These are phyloP conservation scores for Hozukius guyotensis DNA, from an alignment of 2,797 vertebrate genomes.

Conservation along the genomic window DNA sequence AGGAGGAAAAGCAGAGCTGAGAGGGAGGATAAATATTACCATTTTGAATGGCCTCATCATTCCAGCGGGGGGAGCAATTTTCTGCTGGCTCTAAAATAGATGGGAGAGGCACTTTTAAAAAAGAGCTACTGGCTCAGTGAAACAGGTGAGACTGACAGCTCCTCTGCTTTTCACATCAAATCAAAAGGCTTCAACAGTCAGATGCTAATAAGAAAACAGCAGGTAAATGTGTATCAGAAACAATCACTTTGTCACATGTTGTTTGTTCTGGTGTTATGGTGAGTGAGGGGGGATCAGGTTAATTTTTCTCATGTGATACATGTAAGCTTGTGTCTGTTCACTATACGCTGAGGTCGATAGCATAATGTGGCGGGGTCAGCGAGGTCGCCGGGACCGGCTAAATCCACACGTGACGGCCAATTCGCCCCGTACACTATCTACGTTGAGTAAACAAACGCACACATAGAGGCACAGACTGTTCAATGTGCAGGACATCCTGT, in stretches of 20 bases:
- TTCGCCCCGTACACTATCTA: neutral
- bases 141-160: constrained; percentile 32
- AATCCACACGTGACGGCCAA: constrained; percentile 11
- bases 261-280: neutral
- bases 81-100: constrained; percentile 82
- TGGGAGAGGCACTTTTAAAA: constrained; percentile 65
- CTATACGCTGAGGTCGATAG: neutral
- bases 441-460: neutral
- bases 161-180: constrained; percentile 25
- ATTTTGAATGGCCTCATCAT: constrained; percentile 83
- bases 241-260: neutral
- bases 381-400: neutral
- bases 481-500: neutral
- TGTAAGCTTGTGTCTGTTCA: neutral
- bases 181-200: constrained; percentile 9
- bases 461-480: neutral
- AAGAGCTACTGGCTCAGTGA: constrained; percentile 28
- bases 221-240: constrained; percentile 4
- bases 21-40: constrained; percentile 72
- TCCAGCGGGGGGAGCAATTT: constrained; percentile 81
- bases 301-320: neutral
- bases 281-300: neutral
- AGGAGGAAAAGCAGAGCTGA: constrained; percentile 48
- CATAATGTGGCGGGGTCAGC: constrained; percentile 5
- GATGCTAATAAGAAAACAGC: constrained; percentile 1